These are phyloP conservation scores for Spodoptera exigua DNA, from an alignment of 2,888 invertebrate species.

Conservation along the genomic window DNA sequence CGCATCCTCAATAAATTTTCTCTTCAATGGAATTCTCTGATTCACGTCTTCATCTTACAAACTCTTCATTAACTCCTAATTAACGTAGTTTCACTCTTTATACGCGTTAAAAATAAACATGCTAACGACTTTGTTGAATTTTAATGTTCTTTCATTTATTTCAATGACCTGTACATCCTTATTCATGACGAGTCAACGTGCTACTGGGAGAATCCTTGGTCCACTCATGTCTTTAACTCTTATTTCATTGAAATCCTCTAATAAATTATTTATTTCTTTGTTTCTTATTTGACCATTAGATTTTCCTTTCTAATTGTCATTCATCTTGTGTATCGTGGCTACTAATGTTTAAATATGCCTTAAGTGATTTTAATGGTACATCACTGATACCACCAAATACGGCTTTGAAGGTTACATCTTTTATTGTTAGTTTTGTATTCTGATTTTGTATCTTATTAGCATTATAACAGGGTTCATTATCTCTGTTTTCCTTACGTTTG, in stretches of 20 bases:
- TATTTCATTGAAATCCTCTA: constrained; percentile 53
- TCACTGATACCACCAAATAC: constrained; percentile 8
- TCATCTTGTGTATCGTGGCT: constrained; percentile 38
- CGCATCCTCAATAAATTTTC: neutral
- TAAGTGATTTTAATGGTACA: constrained; percentile 24
- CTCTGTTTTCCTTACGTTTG: neutral
- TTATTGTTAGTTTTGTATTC: constrained; percentile 20
- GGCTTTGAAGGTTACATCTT: constrained; percentile 4
- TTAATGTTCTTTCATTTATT: constrained; percentile 47
- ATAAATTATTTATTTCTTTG: constrained; percentile 57
- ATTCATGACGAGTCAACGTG: constrained; percentile 50
- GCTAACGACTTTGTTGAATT: constrained; percentile 45
- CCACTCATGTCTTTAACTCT: constrained; percentile 47
- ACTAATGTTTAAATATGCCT: constrained; percentile 26
- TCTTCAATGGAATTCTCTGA: neutral
- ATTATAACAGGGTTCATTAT: constrained; percentile 21
- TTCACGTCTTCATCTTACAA: constrained; percentile 4
- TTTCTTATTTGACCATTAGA: constrained; percentile 58
- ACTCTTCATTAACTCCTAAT: constrained; percentile 24
- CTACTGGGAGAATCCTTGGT: constrained; percentile 55
- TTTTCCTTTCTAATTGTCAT: constrained; percentile 58
- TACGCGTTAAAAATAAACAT: constrained; percentile 45
- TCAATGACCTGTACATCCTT: constrained; percentile 50
- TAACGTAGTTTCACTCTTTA: constrained; percentile 32
- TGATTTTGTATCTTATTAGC: constrained; percentile 1